Evolutionary conservation across 2,797 vertebrate genomes (phyloP), one percentile per base, ranked within the genome.

Genomic region (Stomatorhinus walkeri): DNA sequence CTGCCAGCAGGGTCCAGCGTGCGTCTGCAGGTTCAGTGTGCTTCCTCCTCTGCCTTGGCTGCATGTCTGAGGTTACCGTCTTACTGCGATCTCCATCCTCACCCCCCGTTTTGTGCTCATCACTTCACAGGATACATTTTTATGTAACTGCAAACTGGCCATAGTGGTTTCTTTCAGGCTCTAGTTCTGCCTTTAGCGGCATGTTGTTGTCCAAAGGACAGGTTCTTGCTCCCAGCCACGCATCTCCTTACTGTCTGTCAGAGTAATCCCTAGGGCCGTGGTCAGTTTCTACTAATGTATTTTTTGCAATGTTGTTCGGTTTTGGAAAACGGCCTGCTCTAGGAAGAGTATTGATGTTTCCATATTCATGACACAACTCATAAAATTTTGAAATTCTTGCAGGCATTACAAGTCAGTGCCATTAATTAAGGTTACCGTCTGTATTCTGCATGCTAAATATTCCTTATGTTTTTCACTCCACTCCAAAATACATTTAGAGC

Each of bases 371-470:
- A 76, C 32, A 76, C 14, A 36, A 2, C 5, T 46, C 40, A 81
- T n/a, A 81, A 81, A 43, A 81, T 81, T 43, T 81, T n/a, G 14
- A 79, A 40, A 79, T 79, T 40, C 72, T 81, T 81, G 76, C 76
- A 81, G 40, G 76, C 40, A 43, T 81, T 10, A 46, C 8, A 81
- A 81, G 76, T 46, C 76, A 81, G 19, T 19, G 36, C 36, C 40
- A 46, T 46, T 81, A 81, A 81, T 43, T 46, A 81, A 46, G 19
- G 40, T 81, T 81, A 46, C 22, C 16, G 6, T 81, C 76, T 46
- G 40, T 43, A 46, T 81, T 46, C 40, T 46, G 76, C 76, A 81
- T 81, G 76, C 8, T 43, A 81, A 46, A 46, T 79, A 81, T 81
- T 46, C 28, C 32, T n/a, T n/a, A 8, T 43, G 24, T 79, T 79